phyloP scores from a whole-genome alignment of 2,113 vertebrate genomes.

The Ibidorhyncha struthersii region DNA sequence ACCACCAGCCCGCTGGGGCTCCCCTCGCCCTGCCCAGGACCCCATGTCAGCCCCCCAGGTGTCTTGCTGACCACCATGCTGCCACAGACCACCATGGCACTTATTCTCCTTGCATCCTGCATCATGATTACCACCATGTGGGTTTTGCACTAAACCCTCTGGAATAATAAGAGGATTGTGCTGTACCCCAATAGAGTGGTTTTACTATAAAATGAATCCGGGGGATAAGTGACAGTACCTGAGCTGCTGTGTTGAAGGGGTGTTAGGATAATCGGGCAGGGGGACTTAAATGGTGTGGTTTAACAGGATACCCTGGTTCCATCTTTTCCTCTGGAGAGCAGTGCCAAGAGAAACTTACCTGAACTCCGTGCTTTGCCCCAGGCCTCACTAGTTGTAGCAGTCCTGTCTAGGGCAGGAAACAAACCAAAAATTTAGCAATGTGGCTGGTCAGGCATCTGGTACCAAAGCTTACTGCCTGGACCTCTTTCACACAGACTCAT shows the following conservation, averaged over 20 bases:
- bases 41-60: neutral
- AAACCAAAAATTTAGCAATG: neutral
- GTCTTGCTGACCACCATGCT: accelerated
- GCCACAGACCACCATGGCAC: accelerated
- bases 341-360: neutral
- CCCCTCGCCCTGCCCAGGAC: neutral
- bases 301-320: neutral
- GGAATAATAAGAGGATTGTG: neutral
- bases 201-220: neutral
- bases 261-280: neutral
- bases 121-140: accelerated
- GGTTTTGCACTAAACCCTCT: neutral
- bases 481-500: neutral
- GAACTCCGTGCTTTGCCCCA: neutral
- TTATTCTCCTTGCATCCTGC: neutral
- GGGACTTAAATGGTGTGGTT: accelerated
- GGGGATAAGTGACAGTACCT: neutral
- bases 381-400: neutral
- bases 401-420: neutral
- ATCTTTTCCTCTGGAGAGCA: neutral
- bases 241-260: neutral
- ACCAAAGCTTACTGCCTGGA: neutral
- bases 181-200: neutral
- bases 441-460: too few relatives aligned
- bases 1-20: too few relatives aligned